Conservation (phyloP, 1,140 invertebrate species). For the Chymomyza costata region DNA sequence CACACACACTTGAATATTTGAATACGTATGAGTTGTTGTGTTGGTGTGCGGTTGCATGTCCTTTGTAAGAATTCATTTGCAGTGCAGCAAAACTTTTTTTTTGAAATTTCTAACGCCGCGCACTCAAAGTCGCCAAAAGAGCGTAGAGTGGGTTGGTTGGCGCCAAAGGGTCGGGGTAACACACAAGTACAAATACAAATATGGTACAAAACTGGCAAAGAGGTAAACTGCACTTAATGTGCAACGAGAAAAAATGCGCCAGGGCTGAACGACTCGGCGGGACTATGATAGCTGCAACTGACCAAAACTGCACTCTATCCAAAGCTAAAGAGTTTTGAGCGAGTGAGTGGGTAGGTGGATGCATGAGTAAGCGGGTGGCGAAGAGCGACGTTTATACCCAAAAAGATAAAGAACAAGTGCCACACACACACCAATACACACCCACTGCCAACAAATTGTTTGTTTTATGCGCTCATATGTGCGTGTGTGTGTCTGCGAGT, state of each 20-base stretch:
- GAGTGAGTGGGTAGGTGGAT: not conserved
- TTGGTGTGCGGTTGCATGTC: conserved; percentile 37
- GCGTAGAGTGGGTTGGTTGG: conserved; percentile 4
- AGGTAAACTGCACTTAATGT: conserved; percentile 73
- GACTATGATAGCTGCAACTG: conserved; percentile 42
- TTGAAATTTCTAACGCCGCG: conserved; percentile 68
- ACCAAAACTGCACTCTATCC: conserved; percentile 65
- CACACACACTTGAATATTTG: no score
- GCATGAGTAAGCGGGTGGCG: conserved; percentile 1
- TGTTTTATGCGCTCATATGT: conserved; percentile 59
- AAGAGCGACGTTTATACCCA: conserved; percentile 60
- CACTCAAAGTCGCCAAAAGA: conserved; percentile 63
- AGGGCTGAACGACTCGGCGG: conserved; percentile 36
- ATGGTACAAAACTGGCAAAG: conserved; percentile 44
- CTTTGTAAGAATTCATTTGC: conserved; percentile 72
- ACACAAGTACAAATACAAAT: not conserved
- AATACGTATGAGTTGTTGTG: conserved; percentile 11
- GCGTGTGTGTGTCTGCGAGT: conserved; percentile 29
- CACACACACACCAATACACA: conserved; percentile 19
- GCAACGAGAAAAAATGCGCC: conserved; percentile 63
- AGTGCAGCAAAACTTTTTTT: conserved; percentile 62
- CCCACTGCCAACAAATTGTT: conserved; percentile 37
- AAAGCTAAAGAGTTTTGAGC: conserved; percentile 28
- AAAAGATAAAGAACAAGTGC: conserved; percentile 72
- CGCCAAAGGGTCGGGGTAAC: not conserved